Conservation (phyloP, 2,797 vertebrate species). For the Hephaestus fuliginosus region DNA sequence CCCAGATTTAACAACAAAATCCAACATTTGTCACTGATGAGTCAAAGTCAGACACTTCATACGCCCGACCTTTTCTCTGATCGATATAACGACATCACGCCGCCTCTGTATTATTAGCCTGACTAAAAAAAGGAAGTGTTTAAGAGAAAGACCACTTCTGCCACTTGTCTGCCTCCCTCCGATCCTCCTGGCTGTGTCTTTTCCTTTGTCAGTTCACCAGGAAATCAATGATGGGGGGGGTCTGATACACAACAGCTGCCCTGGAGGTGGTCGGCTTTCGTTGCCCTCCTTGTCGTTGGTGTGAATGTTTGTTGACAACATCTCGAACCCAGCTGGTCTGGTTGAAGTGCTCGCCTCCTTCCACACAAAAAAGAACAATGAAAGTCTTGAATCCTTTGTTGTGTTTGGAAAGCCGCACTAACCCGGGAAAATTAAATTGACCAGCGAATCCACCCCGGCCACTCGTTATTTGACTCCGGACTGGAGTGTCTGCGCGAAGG, state of each 20-base stretch:
- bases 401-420: neutral
- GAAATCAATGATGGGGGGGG: neutral
- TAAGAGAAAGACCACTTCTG: neutral
- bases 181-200: neutral
- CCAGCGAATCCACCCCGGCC: neutral
- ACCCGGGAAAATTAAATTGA: neutral
- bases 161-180: neutral
- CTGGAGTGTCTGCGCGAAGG: neutral
- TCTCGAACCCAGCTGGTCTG: neutral
- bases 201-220: neutral
- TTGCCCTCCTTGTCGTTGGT: neutral
- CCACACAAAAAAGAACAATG: neutral
- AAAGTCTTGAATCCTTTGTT: too few species aligned
- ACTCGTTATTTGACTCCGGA: conserved; percentile 15
- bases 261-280: neutral
- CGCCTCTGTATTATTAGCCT: neutral
- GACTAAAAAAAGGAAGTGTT: neutral
- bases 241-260: neutral
- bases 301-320: neutral
- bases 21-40: neutral
- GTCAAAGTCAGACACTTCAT: neutral
- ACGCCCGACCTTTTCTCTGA: neutral
- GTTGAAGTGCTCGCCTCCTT: neutral
- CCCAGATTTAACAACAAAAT: neutral
- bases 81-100: neutral